Evolutionary conservation across 2,888 invertebrate species (phyloP).

Genomic region (Drosophila greeni): DNA sequence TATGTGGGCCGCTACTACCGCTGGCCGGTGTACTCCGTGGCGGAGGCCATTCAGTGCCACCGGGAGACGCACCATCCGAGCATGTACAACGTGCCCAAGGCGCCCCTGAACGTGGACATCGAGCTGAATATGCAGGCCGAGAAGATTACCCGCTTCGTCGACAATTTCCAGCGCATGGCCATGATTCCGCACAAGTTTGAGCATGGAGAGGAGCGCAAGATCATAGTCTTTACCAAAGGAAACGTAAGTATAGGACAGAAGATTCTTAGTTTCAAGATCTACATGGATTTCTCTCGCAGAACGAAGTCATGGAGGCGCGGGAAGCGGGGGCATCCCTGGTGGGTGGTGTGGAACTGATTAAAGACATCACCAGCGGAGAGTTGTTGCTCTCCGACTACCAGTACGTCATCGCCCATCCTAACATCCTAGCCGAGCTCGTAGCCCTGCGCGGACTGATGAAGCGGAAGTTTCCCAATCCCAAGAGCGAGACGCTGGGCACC

Average conservation of each 20-base stretch:
- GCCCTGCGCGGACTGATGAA: slow-evolving; percentile 88
- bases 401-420: slow-evolving; percentile 87
- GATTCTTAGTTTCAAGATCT: too few relatives aligned
- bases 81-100: slow-evolving; percentile 88
- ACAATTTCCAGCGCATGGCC: slow-evolving; percentile 84
- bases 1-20: slow-evolving; percentile 81
- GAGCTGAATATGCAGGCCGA: slow-evolving; percentile 88
- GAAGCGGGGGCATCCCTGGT: slow-evolving; percentile 86
- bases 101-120: slow-evolving; percentile 84
- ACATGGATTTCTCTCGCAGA: slow-evolving; percentile 49
- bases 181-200: slow-evolving; percentile 85
- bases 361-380: slow-evolving; percentile 87
- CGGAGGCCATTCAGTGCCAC: slow-evolving; percentile 88
- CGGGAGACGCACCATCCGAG: slow-evolving; percentile 90
- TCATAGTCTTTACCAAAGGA: slow-evolving; percentile 88
- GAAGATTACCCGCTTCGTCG: slow-evolving; percentile 82
- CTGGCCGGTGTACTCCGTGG: slow-evolving; percentile 83
- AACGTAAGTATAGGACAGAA: slow-evolving; percentile 72
- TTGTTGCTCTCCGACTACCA: slow-evolving; percentile 85
- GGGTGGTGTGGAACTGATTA: slow-evolving; percentile 87
- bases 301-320: slow-evolving; percentile 80
- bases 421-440: slow-evolving; percentile 87
- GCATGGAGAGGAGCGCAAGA: slow-evolving; percentile 83
- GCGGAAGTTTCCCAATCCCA: slow-evolving; percentile 85
- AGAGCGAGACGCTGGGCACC: slow-evolving; percentile 83